Evolutionary conservation across 1,140 invertebrate species (phyloP).

Genomic region (Calephelis virginiensis): DNA sequence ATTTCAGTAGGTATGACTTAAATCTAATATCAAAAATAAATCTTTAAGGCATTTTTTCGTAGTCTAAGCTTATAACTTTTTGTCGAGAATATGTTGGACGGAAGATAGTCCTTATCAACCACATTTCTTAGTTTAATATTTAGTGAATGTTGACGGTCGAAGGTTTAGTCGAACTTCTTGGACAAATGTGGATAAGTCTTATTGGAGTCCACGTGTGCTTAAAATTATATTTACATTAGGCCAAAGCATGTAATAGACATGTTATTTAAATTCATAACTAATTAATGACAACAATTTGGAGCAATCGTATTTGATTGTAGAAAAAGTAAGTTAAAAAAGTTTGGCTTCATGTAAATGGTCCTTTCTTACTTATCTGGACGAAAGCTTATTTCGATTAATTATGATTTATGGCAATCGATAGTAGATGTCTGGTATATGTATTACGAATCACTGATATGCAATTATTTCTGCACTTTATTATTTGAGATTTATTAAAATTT

Average conservation of each 20-base stretch:
- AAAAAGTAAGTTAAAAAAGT: background rate
- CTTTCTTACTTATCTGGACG: background rate
- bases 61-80: too few species aligned
- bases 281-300: background rate
- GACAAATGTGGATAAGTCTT: slow-evolving; percentile 1
- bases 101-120: too few species aligned
- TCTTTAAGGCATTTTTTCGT: too few species aligned
- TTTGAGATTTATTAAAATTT: too few species aligned
- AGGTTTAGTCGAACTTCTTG: background rate
- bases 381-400: background rate
- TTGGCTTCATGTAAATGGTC: background rate
- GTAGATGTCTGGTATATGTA: background rate
- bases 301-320: too few species aligned
- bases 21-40: too few species aligned
- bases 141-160: too few species aligned
- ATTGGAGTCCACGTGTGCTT: slow-evolving; percentile 12
- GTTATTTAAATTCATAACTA: background rate
- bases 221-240: background rate
- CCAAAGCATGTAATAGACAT: background rate
- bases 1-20: too few species aligned
- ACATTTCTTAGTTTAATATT: too few species aligned
- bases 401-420: background rate
- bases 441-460: too few species aligned
- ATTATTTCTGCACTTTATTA: too few species aligned
- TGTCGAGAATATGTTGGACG: too few species aligned